Percentiles rank a stretch among this genome's conserved stretches.
phyloP scores from a whole-genome alignment of 1,140 invertebrate species.

The Nautilus pompilius region DNA sequence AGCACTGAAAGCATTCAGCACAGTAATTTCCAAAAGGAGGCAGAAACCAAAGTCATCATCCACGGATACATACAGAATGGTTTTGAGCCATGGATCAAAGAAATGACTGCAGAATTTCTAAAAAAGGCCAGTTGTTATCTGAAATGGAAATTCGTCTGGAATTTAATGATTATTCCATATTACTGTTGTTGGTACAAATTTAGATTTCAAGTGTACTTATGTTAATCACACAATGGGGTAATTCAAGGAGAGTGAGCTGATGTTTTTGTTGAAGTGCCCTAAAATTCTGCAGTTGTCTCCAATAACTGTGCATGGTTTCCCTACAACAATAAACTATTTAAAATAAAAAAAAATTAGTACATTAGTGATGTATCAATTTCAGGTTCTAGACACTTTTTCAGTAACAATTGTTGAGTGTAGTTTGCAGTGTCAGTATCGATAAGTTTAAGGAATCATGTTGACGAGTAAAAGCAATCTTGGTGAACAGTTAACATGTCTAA shows the following conservation, averaged over 20 bases:
- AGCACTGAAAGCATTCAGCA: neutral
- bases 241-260: neutral
- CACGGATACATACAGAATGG: conserved; percentile 25
- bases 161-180: neutral
- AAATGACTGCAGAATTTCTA: conserved; percentile 18
- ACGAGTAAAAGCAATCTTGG: neutral
- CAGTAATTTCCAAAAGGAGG: conserved; percentile 10
- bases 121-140: conserved; percentile 20
- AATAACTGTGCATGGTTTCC: neutral
- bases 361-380: neutral
- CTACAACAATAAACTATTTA: too few relatives aligned
- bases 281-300: neutral
- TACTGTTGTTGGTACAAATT: neutral
- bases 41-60: conserved; percentile 27
- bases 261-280: neutral
- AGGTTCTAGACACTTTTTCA: neutral
- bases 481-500: neutral
- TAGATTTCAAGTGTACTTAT: neutral
- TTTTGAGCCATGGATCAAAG: conserved; percentile 8
- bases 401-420: neutral
- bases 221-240: neutral
- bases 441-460: neutral
- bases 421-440: neutral
- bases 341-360: too few relatives aligned
- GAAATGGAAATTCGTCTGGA: conserved; percentile 42